Conservation (phyloP, 2,888 invertebrate species). For the Epirrhoe alternata region DNA sequence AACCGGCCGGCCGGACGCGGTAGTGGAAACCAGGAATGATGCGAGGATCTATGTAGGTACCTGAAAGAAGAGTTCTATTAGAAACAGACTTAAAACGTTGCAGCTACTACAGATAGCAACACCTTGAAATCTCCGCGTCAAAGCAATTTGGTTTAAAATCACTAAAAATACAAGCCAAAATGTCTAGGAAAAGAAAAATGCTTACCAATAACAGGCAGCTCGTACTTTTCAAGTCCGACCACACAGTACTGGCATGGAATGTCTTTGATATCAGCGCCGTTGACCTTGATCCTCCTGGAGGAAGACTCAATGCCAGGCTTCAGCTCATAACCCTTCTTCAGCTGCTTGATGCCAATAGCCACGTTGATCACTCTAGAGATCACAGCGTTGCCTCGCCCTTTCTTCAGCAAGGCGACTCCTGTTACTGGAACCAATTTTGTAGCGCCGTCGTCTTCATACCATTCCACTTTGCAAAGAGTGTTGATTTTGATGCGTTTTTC, state of each 20-base stretch:
- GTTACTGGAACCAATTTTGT: slow-evolving; percentile 85
- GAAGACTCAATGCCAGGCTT: slow-evolving; percentile 87
- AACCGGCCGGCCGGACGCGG: slow-evolving; percentile 88
- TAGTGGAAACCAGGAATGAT: slow-evolving; percentile 90
- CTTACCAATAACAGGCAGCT: slow-evolving; percentile 89
- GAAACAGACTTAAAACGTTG: background rate
- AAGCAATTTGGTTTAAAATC: too few species aligned
- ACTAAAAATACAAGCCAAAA: background rate
- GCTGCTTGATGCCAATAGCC: slow-evolving; percentile 82
- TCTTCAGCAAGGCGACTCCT: slow-evolving; percentile 85
- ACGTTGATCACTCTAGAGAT: slow-evolving; percentile 85
- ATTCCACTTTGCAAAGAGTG: slow-evolving; percentile 88
- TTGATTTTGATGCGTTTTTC: slow-evolving; percentile 87
- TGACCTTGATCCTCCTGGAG: slow-evolving; percentile 86
- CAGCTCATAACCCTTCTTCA: slow-evolving; percentile 85
- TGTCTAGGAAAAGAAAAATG: background rate
- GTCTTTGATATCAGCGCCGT: slow-evolving; percentile 86
- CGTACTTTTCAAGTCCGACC: slow-evolving; percentile 87
- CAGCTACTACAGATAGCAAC: background rate
- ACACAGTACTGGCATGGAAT: slow-evolving; percentile 88
- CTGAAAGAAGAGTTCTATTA: slow-evolving; percentile 58
- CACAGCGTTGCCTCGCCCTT: slow-evolving; percentile 79
- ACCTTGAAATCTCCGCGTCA: background rate
- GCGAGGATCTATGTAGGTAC: slow-evolving; percentile 90
- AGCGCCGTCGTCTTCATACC: slow-evolving; percentile 87